These are phyloP conservation scores for Stramonita haemastoma DNA, from an alignment of 2,888 invertebrate genomes.

Conservation along the genomic window DNA sequence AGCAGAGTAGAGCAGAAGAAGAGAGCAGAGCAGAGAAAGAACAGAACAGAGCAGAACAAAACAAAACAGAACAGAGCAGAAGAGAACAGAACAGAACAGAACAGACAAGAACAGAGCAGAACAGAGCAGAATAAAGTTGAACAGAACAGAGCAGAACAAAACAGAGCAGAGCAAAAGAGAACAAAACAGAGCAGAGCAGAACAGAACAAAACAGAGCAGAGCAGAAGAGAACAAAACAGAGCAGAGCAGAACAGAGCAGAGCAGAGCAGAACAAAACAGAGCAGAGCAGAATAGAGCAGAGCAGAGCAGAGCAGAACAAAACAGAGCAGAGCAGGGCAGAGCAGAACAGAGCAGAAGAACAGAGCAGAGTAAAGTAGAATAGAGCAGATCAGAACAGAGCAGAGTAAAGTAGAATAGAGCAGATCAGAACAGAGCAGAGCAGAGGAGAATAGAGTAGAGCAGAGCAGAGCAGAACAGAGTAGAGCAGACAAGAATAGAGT, in stretches of 20 bases:
- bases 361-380: no score
- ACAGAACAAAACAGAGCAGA: not conserved
- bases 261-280: not conserved
- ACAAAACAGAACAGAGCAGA: no score
- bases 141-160: not conserved
- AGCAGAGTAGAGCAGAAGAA: no score
- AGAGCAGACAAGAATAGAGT: no score
- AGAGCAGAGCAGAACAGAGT: not conserved
- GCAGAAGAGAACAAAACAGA: not conserved
- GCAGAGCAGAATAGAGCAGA: not conserved
- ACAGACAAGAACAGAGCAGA: not conserved
- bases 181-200: not conserved
- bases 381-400: not conserved
- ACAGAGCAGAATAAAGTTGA: not conserved
- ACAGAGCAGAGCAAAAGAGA: not conserved
- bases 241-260: conserved; percentile 8
- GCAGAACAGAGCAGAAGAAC: not conserved
- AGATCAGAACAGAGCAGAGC: not conserved
- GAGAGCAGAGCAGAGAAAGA: no score
- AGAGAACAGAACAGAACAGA: not conserved
- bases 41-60: not conserved
- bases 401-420: no score
- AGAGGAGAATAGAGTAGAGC: no score
- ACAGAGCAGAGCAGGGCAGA: not conserved
- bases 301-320: not conserved